A percentile compares a stretch with the other conserved stretches of the same genome.
Conservation (phyloP, 2,888 invertebrate species). For the Mactromeris polynyma region DNA sequence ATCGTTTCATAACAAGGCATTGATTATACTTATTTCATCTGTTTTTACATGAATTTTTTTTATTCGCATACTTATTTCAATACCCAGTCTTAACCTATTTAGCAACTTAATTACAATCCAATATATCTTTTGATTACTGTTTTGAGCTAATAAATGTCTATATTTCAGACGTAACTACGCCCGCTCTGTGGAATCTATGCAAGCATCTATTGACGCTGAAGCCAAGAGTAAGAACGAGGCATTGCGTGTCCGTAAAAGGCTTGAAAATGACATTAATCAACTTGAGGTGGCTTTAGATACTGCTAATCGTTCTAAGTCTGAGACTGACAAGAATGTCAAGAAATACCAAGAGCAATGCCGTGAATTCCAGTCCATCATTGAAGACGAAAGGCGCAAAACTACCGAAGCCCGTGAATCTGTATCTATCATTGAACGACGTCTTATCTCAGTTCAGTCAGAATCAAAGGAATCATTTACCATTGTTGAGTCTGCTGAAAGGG, state of each 20-base stretch:
- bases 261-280: slow-evolving; percentile 99
- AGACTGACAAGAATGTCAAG: slow-evolving; percentile 99
- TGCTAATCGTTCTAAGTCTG: slow-evolving; percentile 99
- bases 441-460: slow-evolving; percentile 98
- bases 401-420: slow-evolving; percentile 97
- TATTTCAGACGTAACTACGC: slow-evolving; percentile 97
- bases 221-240: slow-evolving; percentile 99
- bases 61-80: no score
- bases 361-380: slow-evolving; percentile 96
- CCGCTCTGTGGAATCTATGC: slow-evolving; percentile 99
- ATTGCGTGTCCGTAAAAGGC: slow-evolving; percentile 99
- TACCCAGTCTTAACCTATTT: no score
- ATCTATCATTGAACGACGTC: slow-evolving; percentile 98
- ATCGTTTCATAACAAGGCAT: background rate
- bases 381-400: slow-evolving; percentile 99
- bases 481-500: slow-evolving; percentile 97
- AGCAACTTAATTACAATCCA: no score
- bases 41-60: no score
- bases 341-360: slow-evolving; percentile 99
- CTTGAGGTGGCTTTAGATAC: slow-evolving; percentile 99
- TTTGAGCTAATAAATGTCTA: background rate
- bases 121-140: no score
- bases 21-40: no score
- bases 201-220: slow-evolving; percentile 99
- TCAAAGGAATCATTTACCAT: slow-evolving; percentile 98